These are phyloP conservation scores for Lacerta agilis DNA, from an alignment of 2,797 vertebrate genomes.

Conservation along the genomic window DNA sequence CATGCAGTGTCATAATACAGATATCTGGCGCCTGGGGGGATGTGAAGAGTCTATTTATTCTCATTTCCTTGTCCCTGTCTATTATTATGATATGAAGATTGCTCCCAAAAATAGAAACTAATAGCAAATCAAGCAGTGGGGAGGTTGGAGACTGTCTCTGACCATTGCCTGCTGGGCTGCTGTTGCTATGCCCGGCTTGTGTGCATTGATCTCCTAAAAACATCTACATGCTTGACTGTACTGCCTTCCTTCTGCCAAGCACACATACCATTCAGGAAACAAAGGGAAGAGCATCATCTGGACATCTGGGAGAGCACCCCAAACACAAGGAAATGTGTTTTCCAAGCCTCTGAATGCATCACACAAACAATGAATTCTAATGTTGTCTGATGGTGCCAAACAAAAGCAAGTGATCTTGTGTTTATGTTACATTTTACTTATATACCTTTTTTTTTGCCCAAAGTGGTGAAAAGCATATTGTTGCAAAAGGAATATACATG, in stretches of 20 bases:
- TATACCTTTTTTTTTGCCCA: no score
- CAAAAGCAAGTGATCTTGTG: no score
- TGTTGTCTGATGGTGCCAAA: no score
- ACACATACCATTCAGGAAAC: background rate
- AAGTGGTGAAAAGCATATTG: no score
- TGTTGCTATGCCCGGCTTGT: background rate
- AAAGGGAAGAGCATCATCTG: background rate
- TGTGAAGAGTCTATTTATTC: conserved; percentile 23
- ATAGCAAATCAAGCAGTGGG: background rate
- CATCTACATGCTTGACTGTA: accelerated
- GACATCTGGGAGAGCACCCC: background rate
- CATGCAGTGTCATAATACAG: conserved; percentile 16
- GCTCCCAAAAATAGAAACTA: background rate
- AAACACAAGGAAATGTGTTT: background rate
- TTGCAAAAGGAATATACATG: no score
- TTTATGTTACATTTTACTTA: no score
- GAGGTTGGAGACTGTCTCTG: background rate
- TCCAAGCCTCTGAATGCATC: no score
- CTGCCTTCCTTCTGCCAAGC: background rate
- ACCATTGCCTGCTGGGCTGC: background rate
- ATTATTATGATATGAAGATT: background rate
- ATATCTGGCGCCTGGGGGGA: conserved; percentile 32
- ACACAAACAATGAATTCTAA: no score
- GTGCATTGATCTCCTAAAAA: background rate
- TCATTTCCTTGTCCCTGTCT: conserved; percentile 2